Conservation (phyloP, 1,140 invertebrate species). For the Diachasma alloeum region DNA sequence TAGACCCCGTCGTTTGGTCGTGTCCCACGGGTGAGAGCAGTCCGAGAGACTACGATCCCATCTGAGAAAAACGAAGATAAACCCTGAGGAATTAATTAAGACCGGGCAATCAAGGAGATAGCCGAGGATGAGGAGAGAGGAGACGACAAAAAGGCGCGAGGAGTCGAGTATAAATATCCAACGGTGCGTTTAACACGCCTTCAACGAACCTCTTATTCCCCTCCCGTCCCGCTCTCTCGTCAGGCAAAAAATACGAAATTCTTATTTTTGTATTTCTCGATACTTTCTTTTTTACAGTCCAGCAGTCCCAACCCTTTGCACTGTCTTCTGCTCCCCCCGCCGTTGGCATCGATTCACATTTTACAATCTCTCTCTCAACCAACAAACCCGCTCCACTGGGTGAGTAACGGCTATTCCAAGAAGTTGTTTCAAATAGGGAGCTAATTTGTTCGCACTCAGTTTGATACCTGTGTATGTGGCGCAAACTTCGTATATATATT, state of each 20-base stretch:
- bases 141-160: slow-evolving; percentile 55
- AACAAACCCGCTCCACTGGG: slow-evolving; percentile 36
- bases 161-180: slow-evolving; percentile 58
- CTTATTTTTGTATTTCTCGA: not conserved
- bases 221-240: not conserved
- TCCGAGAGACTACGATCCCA: slow-evolving; percentile 8
- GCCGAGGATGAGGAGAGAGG: slow-evolving; percentile 32
- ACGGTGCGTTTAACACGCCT: slow-evolving; percentile 55
- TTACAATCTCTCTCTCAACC: not conserved
- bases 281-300: not conserved
- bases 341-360: slow-evolving; percentile 16
- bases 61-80: slow-evolving; percentile 57
- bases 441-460: slow-evolving; percentile 53
- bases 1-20: not conserved
- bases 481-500: not conserved
- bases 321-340: slow-evolving; percentile 32
- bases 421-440: slow-evolving; percentile 64
- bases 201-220: slow-evolving; percentile 54
- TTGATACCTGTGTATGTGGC: not conserved
- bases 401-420: slow-evolving; percentile 64
- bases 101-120: slow-evolving; percentile 61
- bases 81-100: slow-evolving; percentile 62
- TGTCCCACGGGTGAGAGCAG: not conserved
- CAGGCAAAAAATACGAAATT: slow-evolving; percentile 28
- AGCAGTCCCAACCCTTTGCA: slow-evolving; percentile 34